Evolutionary conservation across 2,797 vertebrate genomes (phyloP).

Genomic region (Huso huso): DNA sequence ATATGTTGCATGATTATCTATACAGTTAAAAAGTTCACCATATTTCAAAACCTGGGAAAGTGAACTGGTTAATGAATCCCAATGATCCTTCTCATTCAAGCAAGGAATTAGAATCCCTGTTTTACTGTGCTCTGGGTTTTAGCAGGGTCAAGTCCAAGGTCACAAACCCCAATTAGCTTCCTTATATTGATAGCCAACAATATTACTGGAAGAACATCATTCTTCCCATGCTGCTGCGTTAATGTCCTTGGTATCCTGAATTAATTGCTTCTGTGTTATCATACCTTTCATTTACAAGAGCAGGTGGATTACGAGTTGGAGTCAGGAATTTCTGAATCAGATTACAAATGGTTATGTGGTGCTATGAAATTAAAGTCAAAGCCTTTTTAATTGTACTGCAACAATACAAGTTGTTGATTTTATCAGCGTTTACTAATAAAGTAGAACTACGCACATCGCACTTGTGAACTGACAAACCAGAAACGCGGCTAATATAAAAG

Average conservation of each 20-base stretch:
- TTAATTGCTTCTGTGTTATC: neutral
- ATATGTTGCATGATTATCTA: constrained; percentile 14
- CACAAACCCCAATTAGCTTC: constrained; percentile 21
- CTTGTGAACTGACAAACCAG: too few relatives aligned
- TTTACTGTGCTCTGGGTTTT: constrained; percentile 23
- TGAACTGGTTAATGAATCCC: constrained; percentile 30
- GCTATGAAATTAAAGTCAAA: too few relatives aligned
- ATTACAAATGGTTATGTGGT: too few relatives aligned
- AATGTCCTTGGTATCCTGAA: constrained; percentile 1
- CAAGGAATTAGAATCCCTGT: constrained; percentile 24
- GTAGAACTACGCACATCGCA: too few relatives aligned
- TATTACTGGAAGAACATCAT: constrained; percentile 8
- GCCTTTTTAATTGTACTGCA: too few relatives aligned
- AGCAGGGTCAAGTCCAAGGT: constrained; percentile 24
- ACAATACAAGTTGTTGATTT: too few relatives aligned
- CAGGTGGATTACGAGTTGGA: neutral
- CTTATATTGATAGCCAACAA: constrained; percentile 21
- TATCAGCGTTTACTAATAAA: too few relatives aligned
- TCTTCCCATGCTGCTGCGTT: neutral
- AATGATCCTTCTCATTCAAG: constrained; percentile 34
- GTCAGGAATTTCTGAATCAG: too few relatives aligned
- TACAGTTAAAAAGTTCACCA: constrained; percentile 26
- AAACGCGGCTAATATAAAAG: too few relatives aligned
- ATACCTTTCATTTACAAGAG: neutral
- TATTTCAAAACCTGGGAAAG: constrained; percentile 30